Evolutionary conservation across 2,797 vertebrate genomes (phyloP), one percentile per base, ranked within the genome.

Genomic region (Potorous gilbertii): DNA sequence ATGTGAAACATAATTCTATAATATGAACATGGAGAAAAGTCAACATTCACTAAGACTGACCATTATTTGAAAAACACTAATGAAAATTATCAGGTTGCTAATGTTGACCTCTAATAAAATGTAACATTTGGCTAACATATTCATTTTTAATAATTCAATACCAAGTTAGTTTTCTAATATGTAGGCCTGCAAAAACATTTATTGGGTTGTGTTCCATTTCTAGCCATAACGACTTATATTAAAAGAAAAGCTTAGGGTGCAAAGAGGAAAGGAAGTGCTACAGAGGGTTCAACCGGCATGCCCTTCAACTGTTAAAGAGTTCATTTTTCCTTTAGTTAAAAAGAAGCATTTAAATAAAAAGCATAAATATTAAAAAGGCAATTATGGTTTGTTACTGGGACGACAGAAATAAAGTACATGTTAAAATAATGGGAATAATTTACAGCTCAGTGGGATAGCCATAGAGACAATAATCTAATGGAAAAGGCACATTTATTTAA

Each of bases 371-470:
- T 96, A 94, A 97, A 98, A 96, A 98, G 96, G 57, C 97, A 98
- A 98, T 98, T 98, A 96, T 95, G 21, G 96, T 98, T 98, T 98
- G 96, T 98, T 98, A 91, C 96, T 97, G 97, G 90, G 97, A 97
- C 87, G 91, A 98, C 98, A 97, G 97, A 98, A 98, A 92, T 96
- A 97, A 98, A 98, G 55, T 97, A 98, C 56, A 54, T 95, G 95
- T 96, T 59, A 98, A 98, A 98, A 81, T 97, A 98, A 98, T 97
- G 90, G 94, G 97, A 98, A 98, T 96, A 98, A 98, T 98, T 98
- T 98, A 96, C 90, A 97, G 91, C 97, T 97, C 97, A 97, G 95
- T 98, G 93, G 97, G 96, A 95, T 93, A 98, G 93, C 16, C 92
- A 96, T 87, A 96, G 93, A 97, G 94, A 97, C 56, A 97, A 95